Evolutionary conservation across 2,113 vertebrate species (phyloP).

Genomic region (Atherinomorus stipes): DNA sequence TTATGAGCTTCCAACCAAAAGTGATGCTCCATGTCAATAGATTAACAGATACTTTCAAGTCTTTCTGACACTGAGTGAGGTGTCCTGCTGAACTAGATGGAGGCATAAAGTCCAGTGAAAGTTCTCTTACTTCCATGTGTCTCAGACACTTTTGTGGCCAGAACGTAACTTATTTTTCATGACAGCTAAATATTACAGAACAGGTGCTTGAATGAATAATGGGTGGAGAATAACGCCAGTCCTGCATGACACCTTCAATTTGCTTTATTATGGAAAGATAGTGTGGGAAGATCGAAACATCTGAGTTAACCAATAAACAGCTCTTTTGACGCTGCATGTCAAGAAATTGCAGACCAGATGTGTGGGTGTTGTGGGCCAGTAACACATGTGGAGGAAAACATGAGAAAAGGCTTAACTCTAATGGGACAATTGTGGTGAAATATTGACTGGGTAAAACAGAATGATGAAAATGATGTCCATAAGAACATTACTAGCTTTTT

Average conservation of each 20-base stretch:
- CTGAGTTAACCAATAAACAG: constrained; percentile 62
- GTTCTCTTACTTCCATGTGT: constrained; percentile 23
- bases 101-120: constrained; percentile 52
- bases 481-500: neutral
- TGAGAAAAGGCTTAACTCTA: neutral
- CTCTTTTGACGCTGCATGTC: constrained; percentile 44
- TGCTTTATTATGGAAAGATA: constrained; percentile 57
- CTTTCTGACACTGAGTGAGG: constrained; percentile 59
- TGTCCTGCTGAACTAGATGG: constrained; percentile 33
- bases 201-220: constrained; percentile 57
- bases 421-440: neutral
- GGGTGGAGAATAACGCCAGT: constrained; percentile 40
- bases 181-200: constrained; percentile 50
- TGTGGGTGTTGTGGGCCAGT: constrained; percentile 52
- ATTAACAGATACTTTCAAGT: constrained; percentile 54
- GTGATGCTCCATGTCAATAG: constrained; percentile 49
- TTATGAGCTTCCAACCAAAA: constrained; percentile 15
- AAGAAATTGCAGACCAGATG: constrained; percentile 62
- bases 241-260: constrained; percentile 55
- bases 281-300: constrained; percentile 57
- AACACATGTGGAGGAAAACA: constrained; percentile 19
- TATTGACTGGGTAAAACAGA: neutral
- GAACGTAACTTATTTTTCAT: constrained; percentile 47
- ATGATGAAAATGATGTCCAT: neutral
- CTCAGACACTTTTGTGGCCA: constrained; percentile 39